Evolutionary conservation across 2,797 vertebrate genomes (phyloP).

Genomic region (Falco concolor): DNA sequence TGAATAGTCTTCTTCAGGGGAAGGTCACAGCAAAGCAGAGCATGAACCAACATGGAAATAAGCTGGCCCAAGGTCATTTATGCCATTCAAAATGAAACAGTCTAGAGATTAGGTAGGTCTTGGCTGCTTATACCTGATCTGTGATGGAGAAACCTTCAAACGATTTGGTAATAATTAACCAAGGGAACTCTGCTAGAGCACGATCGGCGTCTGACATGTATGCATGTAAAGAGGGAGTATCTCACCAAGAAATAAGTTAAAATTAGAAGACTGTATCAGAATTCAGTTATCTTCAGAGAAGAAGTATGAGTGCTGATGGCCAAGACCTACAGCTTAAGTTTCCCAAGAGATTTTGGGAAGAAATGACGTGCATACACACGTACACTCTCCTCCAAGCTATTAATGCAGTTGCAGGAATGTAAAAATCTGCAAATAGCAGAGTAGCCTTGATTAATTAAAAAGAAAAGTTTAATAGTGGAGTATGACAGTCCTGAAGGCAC

Average conservation of each 20-base stretch:
- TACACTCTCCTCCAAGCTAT: background rate
- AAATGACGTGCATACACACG: background rate
- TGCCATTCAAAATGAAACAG: background rate
- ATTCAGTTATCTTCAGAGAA: background rate
- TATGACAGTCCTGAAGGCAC: background rate
- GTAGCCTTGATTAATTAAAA: background rate
- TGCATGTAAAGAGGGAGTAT: background rate
- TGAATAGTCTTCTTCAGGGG: background rate
- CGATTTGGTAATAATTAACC: background rate
- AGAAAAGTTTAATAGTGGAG: background rate
- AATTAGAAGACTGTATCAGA: background rate
- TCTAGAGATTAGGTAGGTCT: background rate
- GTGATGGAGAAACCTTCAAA: background rate
- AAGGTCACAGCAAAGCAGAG: background rate
- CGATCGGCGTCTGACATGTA: background rate
- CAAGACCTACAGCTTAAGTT: background rate
- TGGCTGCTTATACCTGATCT: background rate
- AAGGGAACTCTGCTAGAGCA: background rate
- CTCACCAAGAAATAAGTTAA: background rate
- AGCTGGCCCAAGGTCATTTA: background rate
- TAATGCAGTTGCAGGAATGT: background rate
- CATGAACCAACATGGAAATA: background rate
- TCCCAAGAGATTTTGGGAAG: background rate
- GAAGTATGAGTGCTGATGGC: accelerated
- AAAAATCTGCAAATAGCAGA: background rate